Conservation (phyloP, 2,888 invertebrate genomes). For the Ectemnius cavifrons region DNA sequence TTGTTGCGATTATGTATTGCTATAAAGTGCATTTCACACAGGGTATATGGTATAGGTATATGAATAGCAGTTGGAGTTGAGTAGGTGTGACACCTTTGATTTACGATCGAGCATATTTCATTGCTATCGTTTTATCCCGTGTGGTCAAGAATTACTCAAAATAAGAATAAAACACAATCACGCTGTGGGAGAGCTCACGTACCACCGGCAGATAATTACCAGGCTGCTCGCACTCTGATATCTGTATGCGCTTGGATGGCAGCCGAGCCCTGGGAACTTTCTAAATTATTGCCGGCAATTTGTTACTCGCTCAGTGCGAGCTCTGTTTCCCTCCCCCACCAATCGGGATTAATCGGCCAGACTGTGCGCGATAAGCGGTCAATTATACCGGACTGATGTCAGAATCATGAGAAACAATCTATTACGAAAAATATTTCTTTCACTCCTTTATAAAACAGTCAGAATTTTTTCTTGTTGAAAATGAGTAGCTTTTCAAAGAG, state of each 20-base stretch:
- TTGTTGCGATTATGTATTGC: too few species aligned
- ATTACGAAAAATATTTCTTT: neutral
- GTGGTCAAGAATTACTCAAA: too few species aligned
- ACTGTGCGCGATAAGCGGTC: slow-evolving; percentile 47
- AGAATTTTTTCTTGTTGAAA: too few species aligned
- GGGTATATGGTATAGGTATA: too few species aligned
- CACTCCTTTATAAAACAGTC: neutral
- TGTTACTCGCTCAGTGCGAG: slow-evolving; percentile 47
- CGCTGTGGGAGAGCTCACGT: neutral
- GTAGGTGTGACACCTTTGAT: too few species aligned
- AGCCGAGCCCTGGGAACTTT: slow-evolving; percentile 51
- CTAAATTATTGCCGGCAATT: slow-evolving; percentile 65
- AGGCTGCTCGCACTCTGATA: slow-evolving; percentile 21
- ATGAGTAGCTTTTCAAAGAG: neutral
- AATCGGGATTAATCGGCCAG: slow-evolving; percentile 51
- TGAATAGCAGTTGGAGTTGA: too few species aligned
- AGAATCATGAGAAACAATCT: slow-evolving; percentile 5
- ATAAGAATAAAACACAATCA: neutral
- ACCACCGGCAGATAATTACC: slow-evolving; percentile 22
- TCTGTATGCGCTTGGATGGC: slow-evolving; percentile 26
- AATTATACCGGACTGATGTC: slow-evolving; percentile 17
- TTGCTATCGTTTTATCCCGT: too few species aligned
- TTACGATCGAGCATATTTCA: too few species aligned
- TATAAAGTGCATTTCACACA: too few species aligned
- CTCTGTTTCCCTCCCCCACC: slow-evolving; percentile 45